These are phyloP conservation scores for Drosophila demipolita DNA, from an alignment of 2,888 invertebrate genomes.

Conservation along the genomic window DNA sequence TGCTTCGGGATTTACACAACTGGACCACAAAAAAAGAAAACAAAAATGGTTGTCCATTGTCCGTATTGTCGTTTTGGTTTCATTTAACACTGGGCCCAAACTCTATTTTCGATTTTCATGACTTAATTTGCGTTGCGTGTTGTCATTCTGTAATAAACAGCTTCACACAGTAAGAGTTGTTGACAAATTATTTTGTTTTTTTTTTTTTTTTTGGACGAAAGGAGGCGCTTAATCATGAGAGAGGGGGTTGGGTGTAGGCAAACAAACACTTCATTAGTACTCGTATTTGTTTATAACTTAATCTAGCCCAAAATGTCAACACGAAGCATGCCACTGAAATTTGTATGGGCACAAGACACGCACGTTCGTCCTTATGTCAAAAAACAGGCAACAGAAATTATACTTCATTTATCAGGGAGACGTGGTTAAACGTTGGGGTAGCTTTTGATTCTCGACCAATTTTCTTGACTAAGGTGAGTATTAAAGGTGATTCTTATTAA, in stretches of 20 bases:
- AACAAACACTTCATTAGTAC: constrained; percentile 78
- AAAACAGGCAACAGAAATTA: constrained; percentile 26
- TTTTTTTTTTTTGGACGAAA: background rate
- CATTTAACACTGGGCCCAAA: constrained; percentile 33
- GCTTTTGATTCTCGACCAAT: constrained; percentile 12
- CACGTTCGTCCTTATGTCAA: constrained; percentile 36
- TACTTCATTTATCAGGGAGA: background rate
- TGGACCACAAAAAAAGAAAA: background rate
- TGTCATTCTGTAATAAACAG: constrained; percentile 63
- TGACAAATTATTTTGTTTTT: constrained; percentile 60
- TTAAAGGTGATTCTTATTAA: constrained; percentile 14
- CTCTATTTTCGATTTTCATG: constrained; percentile 60
- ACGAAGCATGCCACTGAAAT: constrained; percentile 52
- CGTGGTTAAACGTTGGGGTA: background rate
- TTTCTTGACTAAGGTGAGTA: constrained; percentile 26
- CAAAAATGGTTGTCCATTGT: constrained; percentile 36
- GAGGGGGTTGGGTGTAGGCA: constrained; percentile 43
- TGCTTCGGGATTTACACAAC: constrained; percentile 38
- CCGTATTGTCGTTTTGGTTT: constrained; percentile 37
- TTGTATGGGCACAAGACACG: constrained; percentile 67
- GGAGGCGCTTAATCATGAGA: background rate
- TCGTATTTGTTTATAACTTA: constrained; percentile 79
- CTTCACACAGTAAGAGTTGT: constrained; percentile 78
- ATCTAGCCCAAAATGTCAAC: constrained; percentile 74
- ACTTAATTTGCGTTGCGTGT: constrained; percentile 75